Evolutionary conservation across 2,113 vertebrate genomes (phyloP), one percentile per base, ranked within the genome.

Genomic region (Syngnathus typhle): DNA sequence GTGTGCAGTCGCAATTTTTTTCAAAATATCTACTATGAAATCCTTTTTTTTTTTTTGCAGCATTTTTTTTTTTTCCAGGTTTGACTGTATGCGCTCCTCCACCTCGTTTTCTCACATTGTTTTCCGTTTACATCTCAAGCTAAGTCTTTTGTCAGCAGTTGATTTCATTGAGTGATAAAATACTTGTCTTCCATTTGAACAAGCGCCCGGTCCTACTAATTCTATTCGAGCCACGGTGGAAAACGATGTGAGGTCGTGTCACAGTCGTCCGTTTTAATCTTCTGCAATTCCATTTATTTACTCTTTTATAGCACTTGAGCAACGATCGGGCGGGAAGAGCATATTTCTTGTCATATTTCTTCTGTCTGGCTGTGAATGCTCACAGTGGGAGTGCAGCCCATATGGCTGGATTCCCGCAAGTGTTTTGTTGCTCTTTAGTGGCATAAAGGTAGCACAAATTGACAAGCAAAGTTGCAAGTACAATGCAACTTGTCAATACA

Each of bases 131-230:
- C 63, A 72, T 63, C 60, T 52, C 46, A 47, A 36, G 64, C 64
- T 60, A 62, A 54, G 70, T 68, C 52, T 49, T 77, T 78, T 76
- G 70, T 76, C 61, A 71, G 64, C 7, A 59, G 64, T 68, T 39
- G 72, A 74, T 59, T 73, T 70, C 64, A 74, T 52, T 76, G 77
- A 83, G 72, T 77, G 64, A 75, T 82, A 65, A 78, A 77, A 72
- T 58, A 68, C 70, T 74, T 23, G 71, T 79, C 65, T 76, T 47
- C 65, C 69, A 76, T 76, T 49, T 59, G 62, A 80, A 80, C 61
- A 16, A 60, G 64, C 64, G 46, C 73, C 73, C 70, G 75, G 78
- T 82, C 76, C 77, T 68, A 76, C 73, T 75, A 78, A 78, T 71
- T 59, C 70, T 46, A 51, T 78, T 38, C 63, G 60, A 19, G 39